phyloP scores from a whole-genome alignment of 2,113 vertebrate species.

The Phylloscopus whistleri region DNA sequence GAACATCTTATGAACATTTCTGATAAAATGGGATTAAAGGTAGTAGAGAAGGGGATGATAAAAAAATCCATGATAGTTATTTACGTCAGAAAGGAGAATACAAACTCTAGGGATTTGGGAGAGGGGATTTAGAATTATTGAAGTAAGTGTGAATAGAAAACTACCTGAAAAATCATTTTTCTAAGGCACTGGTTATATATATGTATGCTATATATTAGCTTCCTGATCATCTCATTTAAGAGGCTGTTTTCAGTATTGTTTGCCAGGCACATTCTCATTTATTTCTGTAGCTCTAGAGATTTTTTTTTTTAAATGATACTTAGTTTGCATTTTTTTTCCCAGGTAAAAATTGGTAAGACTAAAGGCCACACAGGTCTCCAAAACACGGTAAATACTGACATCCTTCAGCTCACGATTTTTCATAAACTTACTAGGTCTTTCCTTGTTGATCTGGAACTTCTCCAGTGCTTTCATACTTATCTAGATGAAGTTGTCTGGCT shows the following conservation, averaged over 20 bases:
- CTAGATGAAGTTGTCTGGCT: not conserved
- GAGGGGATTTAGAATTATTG: not conserved
- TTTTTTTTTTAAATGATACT: not conserved
- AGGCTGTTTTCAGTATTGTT: not conserved
- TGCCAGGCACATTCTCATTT: not conserved
- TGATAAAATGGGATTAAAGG: not conserved
- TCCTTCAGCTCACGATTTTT: not conserved
- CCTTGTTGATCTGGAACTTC: not conserved
- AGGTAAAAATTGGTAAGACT: not conserved
- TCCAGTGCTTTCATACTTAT: not conserved
- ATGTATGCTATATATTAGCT: not conserved
- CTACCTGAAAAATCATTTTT: not conserved
- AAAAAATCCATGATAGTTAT: rapidly evolving
- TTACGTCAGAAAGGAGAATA: not conserved
- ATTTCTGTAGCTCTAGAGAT: not conserved
- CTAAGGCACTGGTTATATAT: not conserved
- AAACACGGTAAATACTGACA: not conserved
- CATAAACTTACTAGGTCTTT: not conserved
- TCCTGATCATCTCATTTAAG: not conserved
- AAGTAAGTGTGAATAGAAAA: not conserved
- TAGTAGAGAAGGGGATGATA: not conserved
- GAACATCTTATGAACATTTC: not conserved
- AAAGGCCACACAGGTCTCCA: not conserved
- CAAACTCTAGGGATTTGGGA: not conserved
- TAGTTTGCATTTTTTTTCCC: not conserved